A percentile compares a stretch with the other conserved stretches of the same genome.
These are phyloP conservation scores for Polylopha cassiicola DNA, from an alignment of 2,888 invertebrate genomes.

Conservation along the genomic window DNA sequence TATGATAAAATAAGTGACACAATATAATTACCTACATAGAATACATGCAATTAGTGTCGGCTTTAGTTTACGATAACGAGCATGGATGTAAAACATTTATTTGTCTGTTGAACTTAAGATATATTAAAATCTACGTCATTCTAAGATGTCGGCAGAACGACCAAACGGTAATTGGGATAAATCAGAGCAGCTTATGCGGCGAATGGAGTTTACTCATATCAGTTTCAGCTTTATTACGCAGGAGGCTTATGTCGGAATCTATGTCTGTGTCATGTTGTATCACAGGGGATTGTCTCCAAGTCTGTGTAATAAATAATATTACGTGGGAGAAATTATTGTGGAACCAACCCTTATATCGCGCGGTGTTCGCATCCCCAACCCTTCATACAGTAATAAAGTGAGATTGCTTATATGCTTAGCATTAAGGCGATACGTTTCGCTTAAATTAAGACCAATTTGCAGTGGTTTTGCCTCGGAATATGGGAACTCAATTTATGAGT, in stretches of 20 bases:
- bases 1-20: conserved; percentile 29
- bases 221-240: conserved; percentile 28
- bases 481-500: conserved; percentile 66
- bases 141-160: too few species aligned
- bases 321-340: conserved; percentile 49
- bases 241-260: conserved; percentile 32
- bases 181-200: conserved; percentile 19
- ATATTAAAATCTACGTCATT: too few species aligned
- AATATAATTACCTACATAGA: too few species aligned
- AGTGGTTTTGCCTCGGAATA: conserved; percentile 62
- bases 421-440: conserved; percentile 67
- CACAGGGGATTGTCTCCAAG: conserved; percentile 47
- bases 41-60: too few species aligned
- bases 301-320: conserved; percentile 52
- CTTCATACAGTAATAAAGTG: conserved; percentile 49
- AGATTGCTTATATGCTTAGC: conserved; percentile 67
- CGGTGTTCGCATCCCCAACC: conserved; percentile 30
- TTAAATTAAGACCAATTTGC: conserved; percentile 73
- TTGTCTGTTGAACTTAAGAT: too few species aligned
- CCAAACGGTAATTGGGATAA: conserved; percentile 16
- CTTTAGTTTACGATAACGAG: too few species aligned
- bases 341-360: conserved; percentile 41
- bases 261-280: conserved; percentile 41
- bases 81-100: too few species aligned
- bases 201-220: conserved; percentile 22